phyloP scores from a whole-genome alignment of 2,888 invertebrate genomes.

The Brachyopa scutellaris region DNA sequence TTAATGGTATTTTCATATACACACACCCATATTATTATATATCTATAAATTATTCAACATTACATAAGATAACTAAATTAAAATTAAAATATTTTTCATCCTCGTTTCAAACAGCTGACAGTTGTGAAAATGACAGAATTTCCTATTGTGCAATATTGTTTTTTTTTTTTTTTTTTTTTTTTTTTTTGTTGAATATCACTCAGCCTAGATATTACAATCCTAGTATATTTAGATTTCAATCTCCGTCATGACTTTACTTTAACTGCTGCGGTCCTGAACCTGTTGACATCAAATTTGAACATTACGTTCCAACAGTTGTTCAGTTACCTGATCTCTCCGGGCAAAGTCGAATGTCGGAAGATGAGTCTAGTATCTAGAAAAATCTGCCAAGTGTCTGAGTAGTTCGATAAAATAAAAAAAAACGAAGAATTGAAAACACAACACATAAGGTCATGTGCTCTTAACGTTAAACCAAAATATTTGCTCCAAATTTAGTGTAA shows the following conservation, averaged over 20 bases:
- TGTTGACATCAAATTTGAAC: constrained; percentile 43
- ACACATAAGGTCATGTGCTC: too few relatives aligned
- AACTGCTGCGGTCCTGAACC: constrained; percentile 65
- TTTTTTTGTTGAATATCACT: neutral
- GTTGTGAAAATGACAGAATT: constrained; percentile 30
- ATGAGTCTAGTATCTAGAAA: constrained; percentile 4
- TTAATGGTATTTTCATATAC: constrained; percentile 56
- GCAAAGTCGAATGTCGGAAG: constrained; percentile 32
- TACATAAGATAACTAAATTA: constrained; percentile 4
- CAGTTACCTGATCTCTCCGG: constrained; percentile 69
- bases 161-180: too few relatives aligned
- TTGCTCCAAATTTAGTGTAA: too few relatives aligned
- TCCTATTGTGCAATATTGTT: neutral
- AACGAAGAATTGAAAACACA: too few relatives aligned
- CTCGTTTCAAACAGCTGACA: neutral
- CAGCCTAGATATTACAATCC: neutral
- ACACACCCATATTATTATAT: constrained; percentile 37
- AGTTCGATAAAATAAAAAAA: neutral
- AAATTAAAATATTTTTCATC: constrained; percentile 17
- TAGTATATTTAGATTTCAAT: constrained; percentile 2
- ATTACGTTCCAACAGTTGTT: constrained; percentile 30
- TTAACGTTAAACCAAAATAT: too few relatives aligned
- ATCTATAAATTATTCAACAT: constrained; percentile 42
- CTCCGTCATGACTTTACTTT: constrained; percentile 48
- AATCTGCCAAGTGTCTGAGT: constrained; percentile 18